Base-by-base conservation (phyloP, 2,888 invertebrate species). In the Venusia cambrica region DNA sequence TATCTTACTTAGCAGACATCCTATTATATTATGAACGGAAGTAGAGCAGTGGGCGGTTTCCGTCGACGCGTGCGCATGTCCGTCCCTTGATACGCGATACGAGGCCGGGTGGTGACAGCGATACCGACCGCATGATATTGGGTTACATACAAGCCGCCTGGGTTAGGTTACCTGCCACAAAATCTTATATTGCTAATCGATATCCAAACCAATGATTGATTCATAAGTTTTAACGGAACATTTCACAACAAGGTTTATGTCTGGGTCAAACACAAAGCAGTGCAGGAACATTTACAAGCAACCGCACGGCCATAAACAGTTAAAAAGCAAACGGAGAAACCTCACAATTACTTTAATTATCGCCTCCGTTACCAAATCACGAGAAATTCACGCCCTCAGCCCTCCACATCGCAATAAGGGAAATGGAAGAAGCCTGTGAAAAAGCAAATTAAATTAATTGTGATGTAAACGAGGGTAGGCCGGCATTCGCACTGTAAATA, bases 381-480 rank as follows among this genome's bases (percentile, higher is more conserved):
- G 73, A 78, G 79, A 78, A 80, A 79, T 83, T 84, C 76, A 73
- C 84, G 73, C 81, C 72, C 74, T 73, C 69, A 64, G 62, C 71
- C 73, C 78, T 73, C 71, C 68, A 73, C 73, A 71, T 76, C 67
- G 76, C 76, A 79, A 76, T 74, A 70, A 72, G 70, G 71, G 73
- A 78, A n/a, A 73, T 77, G 73, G 74, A 76, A 77, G 84, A 83
- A 84, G 78, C 81, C 83, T 72, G 78, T 80, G 78, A 83, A 84
- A 81, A 84, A 80, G 78, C 80, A 83, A 85, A 84, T 83, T 84
- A 84, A 84, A 76, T 84, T 81, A 81, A 79, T 83, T 81, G 83
- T 79, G 78, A 78, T 79, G 77, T 83, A 81, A 84, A 81, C 80
- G 80, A 80, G 81, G 79, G 81, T 76, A 70, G 69, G 62, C 68